These are phyloP conservation scores for Myodes glareolus DNA, from an alignment of 2,113 vertebrate species.

Conservation along the genomic window DNA sequence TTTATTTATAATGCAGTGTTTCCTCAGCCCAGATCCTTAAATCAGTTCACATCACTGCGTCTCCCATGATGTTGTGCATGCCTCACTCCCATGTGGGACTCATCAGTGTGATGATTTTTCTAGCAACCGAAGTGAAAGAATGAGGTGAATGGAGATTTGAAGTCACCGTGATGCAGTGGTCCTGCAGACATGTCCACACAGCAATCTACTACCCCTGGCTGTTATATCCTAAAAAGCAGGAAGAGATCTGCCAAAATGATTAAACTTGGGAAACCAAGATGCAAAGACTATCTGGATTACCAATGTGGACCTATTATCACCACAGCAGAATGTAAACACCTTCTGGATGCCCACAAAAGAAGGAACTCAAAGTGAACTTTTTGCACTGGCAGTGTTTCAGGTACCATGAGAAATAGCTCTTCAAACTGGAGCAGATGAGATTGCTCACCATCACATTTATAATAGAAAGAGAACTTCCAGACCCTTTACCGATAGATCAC, in stretches of 20 bases:
- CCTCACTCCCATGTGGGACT: background rate
- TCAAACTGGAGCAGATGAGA: background rate
- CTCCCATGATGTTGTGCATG: background rate
- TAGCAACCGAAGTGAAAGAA: background rate
- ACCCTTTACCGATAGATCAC: background rate
- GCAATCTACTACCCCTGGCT: too few species aligned
- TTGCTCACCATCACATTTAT: background rate
- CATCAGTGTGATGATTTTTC: background rate
- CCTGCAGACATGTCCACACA: accelerated
- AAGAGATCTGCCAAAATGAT: background rate
- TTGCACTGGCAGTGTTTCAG: background rate
- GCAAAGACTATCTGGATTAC: background rate
- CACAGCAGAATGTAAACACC: background rate
- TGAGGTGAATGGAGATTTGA: background rate
- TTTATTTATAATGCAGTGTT: background rate
- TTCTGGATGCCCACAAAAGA: background rate
- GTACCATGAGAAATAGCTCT: background rate
- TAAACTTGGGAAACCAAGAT: background rate
- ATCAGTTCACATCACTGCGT: background rate
- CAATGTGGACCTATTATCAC: background rate
- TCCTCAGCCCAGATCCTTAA: background rate
- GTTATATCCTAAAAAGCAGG: too few species aligned
- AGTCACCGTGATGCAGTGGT: too few species aligned
- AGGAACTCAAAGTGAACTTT: background rate
- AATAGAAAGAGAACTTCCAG: background rate